Evolutionary conservation across 2,113 vertebrate species (phyloP).

Genomic region (Heptranchias perlo): DNA sequence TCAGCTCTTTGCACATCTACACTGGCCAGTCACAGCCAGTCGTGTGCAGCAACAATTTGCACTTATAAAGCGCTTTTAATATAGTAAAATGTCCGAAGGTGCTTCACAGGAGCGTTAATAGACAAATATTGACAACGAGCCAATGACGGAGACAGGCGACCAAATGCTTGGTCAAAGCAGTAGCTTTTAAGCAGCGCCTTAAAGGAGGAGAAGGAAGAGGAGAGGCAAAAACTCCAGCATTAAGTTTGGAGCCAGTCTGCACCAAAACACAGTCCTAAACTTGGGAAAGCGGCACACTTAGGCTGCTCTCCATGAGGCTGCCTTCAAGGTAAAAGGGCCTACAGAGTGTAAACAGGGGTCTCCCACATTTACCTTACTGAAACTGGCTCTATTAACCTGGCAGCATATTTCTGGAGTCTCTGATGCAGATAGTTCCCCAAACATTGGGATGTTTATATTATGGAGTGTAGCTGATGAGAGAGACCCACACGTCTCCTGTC

Average conservation of each 20-base stretch:
- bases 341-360: no score
- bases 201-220: no score
- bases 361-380: neutral
- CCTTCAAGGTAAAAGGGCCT: neutral
- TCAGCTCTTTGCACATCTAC: no score
- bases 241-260: no score
- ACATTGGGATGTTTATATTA: neutral
- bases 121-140: neutral
- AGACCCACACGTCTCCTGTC: neutral
- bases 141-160: neutral
- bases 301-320: neutral
- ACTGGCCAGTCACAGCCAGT: neutral
- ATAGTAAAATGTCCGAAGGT: neutral
- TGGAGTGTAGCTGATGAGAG: neutral
- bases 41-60: neutral
- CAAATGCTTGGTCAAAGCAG: neutral
- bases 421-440: no score
- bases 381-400: neutral
- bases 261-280: neutral
- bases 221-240: no score
- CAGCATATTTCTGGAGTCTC: neutral
- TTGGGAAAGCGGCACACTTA: neutral
- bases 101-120: neutral
- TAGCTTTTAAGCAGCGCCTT: no score
- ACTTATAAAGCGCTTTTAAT: neutral